Conservation (phyloP, 2,797 vertebrate genomes). For the Iguana delicatissima region DNA sequence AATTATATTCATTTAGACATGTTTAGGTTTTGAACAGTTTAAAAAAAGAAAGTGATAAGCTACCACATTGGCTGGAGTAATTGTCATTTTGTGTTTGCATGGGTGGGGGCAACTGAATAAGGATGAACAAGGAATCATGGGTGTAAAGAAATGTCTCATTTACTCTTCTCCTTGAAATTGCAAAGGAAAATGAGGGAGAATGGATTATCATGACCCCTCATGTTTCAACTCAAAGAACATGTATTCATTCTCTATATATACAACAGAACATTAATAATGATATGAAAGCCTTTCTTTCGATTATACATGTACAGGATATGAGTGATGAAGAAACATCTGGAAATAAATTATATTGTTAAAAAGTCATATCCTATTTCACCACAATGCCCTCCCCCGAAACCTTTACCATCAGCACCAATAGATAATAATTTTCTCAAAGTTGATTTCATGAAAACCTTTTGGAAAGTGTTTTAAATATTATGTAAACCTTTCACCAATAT, state of each 20-base stretch:
- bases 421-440: conserved; percentile 43
- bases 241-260: conserved; percentile 42
- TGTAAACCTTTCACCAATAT: conserved; percentile 65
- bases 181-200: background rate
- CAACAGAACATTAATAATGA: rapidly evolving
- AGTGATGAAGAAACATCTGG: conserved; percentile 5
- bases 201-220: background rate
- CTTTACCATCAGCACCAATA: background rate
- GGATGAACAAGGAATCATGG: background rate
- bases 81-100: conserved; percentile 18
- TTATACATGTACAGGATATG: conserved; percentile 47
- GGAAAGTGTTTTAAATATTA: conserved; percentile 3
- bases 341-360: conserved; percentile 37
- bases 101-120: conserved; percentile 32
- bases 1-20: conserved; percentile 18
- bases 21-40: conserved; percentile 21
- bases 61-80: background rate
- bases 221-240: background rate
- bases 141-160: conserved; percentile 33
- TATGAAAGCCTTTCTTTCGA: background rate
- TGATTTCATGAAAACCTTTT: conserved; percentile 40
- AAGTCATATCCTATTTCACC: background rate
- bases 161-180: conserved; percentile 1
- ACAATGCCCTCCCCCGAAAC: background rate
- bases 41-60: conserved; percentile 15